Conservation (phyloP, 2,797 vertebrate genomes). For the Sphaeramia orbicularis region DNA sequence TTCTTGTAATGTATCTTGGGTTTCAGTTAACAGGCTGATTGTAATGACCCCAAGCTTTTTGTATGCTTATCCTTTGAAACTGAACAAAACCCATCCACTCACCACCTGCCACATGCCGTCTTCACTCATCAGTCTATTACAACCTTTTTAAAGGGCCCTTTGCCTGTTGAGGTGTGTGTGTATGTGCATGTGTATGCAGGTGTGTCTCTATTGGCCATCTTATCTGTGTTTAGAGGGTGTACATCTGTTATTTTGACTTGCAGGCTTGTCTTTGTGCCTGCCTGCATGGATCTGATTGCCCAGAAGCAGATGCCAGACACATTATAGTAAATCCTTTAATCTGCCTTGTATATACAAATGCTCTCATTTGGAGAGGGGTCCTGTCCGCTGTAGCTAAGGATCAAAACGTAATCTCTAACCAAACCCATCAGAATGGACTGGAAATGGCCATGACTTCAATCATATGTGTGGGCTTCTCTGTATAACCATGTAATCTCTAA, state of each 20-base stretch:
- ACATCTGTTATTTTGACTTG: conserved; percentile 73
- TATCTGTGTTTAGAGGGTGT: conserved; percentile 49
- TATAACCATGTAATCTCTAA: conserved; percentile 56
- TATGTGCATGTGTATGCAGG: conserved; percentile 8
- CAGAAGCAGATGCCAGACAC: conserved; percentile 78
- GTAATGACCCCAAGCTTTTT: conserved; percentile 56
- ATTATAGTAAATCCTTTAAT: conserved; percentile 82
- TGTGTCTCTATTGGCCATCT: conserved; percentile 41
- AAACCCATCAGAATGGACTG: conserved; percentile 39
- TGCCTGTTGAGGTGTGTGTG: conserved; percentile 32
- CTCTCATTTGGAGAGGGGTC: conserved; percentile 62
- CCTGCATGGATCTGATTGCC: conserved; percentile 67
- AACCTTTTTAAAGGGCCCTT: conserved; percentile 55
- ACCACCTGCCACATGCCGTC: conserved; percentile 66
- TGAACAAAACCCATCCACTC: conserved; percentile 61
- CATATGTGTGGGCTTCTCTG: not conserved
- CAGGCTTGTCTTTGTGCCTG: conserved; percentile 38
- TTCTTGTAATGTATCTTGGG: conserved; percentile 67
- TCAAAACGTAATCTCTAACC: conserved; percentile 60
- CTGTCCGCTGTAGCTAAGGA: conserved; percentile 40
- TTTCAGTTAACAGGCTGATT: conserved; percentile 65
- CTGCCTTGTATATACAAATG: conserved; percentile 74
- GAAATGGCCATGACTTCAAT: conserved; percentile 5
- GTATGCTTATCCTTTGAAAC: conserved; percentile 56
- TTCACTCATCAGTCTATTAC: conserved; percentile 45